Percentiles rank a stretch among this genome's conserved stretches.
These are phyloP conservation scores for Glyptemys insculpta DNA, from an alignment of 2,797 vertebrate genomes.

Conservation along the genomic window DNA sequence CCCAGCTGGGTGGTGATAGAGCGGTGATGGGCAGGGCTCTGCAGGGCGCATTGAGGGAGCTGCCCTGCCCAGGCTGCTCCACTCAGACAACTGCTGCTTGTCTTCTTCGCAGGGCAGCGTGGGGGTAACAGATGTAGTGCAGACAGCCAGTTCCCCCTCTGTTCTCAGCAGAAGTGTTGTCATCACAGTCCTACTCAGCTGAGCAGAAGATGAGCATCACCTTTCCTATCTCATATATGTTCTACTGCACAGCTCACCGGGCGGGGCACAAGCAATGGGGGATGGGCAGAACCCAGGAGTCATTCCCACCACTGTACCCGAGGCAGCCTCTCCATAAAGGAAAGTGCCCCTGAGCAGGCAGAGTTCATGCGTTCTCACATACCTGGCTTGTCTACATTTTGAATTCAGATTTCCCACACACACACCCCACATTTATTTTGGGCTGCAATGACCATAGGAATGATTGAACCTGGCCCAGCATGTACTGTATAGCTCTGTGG, in stretches of 20 bases:
- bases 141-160: neutral
- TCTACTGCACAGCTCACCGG: neutral
- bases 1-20: rapidly evolving
- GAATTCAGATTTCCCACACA: neutral
- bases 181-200: neutral
- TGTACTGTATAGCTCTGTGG: neutral
- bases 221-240: neutral
- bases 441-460: neutral
- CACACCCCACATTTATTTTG: too few species aligned
- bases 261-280: neutral
- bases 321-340: neutral
- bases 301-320: neutral
- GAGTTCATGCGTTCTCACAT: neutral
- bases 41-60: neutral
- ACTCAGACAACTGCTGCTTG: neutral
- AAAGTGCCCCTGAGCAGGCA: neutral
- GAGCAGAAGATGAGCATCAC: neutral
- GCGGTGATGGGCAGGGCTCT: too few species aligned
- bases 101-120: neutral
- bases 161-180: neutral
- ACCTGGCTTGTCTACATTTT: neutral
- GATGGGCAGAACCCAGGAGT: neutral
- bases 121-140: too few species aligned
- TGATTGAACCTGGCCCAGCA: neutral
- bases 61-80: neutral